phyloP scores from a whole-genome alignment of 2,797 vertebrate species.

The Mormyrus hasselquistii region DNA sequence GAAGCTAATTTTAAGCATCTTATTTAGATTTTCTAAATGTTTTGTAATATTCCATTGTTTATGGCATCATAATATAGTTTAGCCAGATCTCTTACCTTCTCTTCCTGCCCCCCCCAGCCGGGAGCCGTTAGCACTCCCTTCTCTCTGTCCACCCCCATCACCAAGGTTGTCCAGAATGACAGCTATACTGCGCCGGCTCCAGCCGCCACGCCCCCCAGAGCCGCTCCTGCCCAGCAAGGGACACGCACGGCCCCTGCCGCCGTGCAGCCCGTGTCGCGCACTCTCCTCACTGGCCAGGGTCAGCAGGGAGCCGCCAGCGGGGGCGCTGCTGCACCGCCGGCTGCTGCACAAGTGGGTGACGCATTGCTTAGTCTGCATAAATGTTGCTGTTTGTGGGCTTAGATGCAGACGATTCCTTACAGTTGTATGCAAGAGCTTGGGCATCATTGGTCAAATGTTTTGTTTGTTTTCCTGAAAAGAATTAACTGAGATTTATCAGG shows the following conservation, averaged over 20 bases:
- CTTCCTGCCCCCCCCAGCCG: slow-evolving; percentile 47
- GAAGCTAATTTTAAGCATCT: not conserved
- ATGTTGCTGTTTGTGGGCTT: not conserved
- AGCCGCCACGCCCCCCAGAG: slow-evolving; percentile 47
- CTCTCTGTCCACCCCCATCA: slow-evolving; percentile 79
- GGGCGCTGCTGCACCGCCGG: slow-evolving; percentile 35
- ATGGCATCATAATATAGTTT: not conserved
- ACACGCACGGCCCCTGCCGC: not conserved
- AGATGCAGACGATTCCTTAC: not conserved
- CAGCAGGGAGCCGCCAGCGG: slow-evolving; percentile 64
- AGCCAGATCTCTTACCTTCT: not conserved
- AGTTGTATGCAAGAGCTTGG: not conserved
- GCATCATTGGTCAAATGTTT: not conserved
- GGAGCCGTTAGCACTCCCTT: slow-evolving; percentile 65
- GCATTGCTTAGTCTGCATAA: not conserved
- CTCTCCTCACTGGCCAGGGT: slow-evolving; percentile 58
- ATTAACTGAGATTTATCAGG: not conserved
- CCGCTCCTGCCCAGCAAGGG: slow-evolving; percentile 34
- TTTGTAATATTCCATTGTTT: not conserved
- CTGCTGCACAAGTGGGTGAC: slow-evolving; percentile 36
- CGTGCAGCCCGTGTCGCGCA: slow-evolving; percentile 76
- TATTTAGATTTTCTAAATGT: not conserved
- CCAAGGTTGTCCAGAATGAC: slow-evolving; percentile 96
- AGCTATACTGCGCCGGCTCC: slow-evolving; percentile 75
- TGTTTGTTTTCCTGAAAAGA: not conserved